These are phyloP conservation scores for Sebastes elongatus DNA, from an alignment of 2,797 vertebrate genomes.

Conservation along the genomic window DNA sequence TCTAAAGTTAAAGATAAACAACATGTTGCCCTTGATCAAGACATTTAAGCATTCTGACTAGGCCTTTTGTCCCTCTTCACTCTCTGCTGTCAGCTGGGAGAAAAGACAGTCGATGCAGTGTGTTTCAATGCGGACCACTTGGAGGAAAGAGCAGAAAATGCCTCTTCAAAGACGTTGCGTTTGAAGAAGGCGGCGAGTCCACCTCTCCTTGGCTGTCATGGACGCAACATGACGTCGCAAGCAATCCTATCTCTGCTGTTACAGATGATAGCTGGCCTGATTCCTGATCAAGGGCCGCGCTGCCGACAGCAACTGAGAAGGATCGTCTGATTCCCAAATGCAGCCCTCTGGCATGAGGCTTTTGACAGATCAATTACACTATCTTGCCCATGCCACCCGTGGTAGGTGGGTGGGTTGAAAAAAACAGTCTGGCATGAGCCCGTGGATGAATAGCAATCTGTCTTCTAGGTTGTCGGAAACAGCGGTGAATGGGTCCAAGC, in stretches of 20 bases:
- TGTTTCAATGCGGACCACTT: background rate
- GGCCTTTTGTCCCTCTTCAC: background rate
- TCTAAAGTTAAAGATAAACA: background rate
- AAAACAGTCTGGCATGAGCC: conserved; percentile 25
- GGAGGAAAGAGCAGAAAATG: conserved; percentile 6
- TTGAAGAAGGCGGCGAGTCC: conserved; percentile 15
- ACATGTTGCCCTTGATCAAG: background rate
- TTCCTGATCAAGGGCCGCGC: conserved; percentile 48
- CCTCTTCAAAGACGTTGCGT: conserved; percentile 11
- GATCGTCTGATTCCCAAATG: conserved; percentile 45
- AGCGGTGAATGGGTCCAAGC: conserved; percentile 49
- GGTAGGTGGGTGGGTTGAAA: conserved; percentile 3
- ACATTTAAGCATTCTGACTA: background rate
- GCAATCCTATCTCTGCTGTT: conserved; percentile 40
- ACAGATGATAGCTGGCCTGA: conserved; percentile 50
- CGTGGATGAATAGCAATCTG: conserved; percentile 45
- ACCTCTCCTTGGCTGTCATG: conserved; percentile 25
- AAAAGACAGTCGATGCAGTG: background rate
- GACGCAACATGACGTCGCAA: conserved; percentile 25
- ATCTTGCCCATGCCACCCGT: conserved; percentile 30
- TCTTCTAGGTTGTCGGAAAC: conserved; percentile 54
- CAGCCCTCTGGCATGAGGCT: conserved; percentile 43
- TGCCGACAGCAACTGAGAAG: conserved; percentile 37
- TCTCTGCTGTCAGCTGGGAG: background rate
- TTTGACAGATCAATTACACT: conserved; percentile 70